Percentiles rank a stretch among this genome's conserved stretches.
Evolutionary conservation across 2,797 vertebrate species (phyloP).

Genomic region (Spondyliosoma cantharus): DNA sequence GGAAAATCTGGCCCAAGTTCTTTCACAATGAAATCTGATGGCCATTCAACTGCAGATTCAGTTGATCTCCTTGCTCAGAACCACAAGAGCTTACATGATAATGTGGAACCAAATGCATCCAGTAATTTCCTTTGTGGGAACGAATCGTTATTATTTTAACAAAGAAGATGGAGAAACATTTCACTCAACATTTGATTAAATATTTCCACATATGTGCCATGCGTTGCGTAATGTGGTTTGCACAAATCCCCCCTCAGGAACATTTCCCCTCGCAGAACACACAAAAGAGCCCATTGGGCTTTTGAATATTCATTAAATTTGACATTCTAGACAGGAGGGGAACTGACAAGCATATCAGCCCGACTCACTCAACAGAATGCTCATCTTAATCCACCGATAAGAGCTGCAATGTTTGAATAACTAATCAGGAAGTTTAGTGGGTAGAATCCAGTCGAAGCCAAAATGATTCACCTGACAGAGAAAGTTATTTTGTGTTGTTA

Average conservation of each 20-base stretch:
- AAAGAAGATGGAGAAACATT: slow-evolving; percentile 19
- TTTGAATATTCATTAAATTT: slow-evolving; percentile 73
- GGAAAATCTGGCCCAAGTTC: no score
- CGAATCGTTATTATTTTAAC: background rate
- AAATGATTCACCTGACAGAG: slow-evolving; percentile 30
- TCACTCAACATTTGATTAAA: slow-evolving; percentile 33
- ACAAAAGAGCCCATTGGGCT: slow-evolving; percentile 59
- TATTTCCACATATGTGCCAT: slow-evolving; percentile 41
- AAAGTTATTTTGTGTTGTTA: background rate
- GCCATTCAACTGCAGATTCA: background rate
- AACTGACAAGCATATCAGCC: slow-evolving; percentile 67
- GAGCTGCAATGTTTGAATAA: slow-evolving; percentile 60
- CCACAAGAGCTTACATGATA: background rate
- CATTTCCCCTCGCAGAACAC: slow-evolving; percentile 50
- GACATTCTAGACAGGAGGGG: slow-evolving; percentile 60
- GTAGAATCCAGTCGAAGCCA: slow-evolving; percentile 37
- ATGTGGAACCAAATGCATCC: background rate
- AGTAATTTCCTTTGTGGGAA: slow-evolving; percentile 22
- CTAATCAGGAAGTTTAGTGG: slow-evolving; percentile 55
- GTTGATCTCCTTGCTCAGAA: slow-evolving; percentile 1
- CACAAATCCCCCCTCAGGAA: slow-evolving; percentile 47
- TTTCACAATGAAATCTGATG: background rate
- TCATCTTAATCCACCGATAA: slow-evolving; percentile 70
- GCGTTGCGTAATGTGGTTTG: slow-evolving; percentile 50
- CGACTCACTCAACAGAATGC: slow-evolving; percentile 59